phyloP scores from a whole-genome alignment of 2,113 vertebrate genomes.

The Oenanthe melanoleuca region DNA sequence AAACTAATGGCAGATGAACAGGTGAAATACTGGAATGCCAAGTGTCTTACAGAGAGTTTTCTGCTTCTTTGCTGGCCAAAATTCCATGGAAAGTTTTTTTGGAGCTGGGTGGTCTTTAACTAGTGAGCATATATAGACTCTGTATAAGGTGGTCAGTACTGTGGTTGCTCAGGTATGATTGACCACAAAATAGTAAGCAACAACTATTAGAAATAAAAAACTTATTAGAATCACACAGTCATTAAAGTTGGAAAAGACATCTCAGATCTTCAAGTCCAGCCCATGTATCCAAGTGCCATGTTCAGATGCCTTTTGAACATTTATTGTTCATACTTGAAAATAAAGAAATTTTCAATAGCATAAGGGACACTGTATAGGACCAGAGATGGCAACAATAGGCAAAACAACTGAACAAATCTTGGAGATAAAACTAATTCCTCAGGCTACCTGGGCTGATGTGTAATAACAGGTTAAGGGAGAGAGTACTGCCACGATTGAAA shows the following conservation, averaged over 20 bases:
- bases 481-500: neutral
- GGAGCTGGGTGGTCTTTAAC: neutral
- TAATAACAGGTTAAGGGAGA: neutral
- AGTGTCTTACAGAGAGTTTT: neutral
- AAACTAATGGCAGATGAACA: neutral
- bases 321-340: neutral
- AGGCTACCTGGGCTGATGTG: neutral
- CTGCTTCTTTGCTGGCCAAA: neutral
- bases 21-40: neutral
- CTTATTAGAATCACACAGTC: neutral
- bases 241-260: neutral
- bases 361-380: neutral
- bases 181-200: neutral
- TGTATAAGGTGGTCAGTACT: neutral
- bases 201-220: neutral
- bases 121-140: fast-evolving
- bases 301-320: neutral
- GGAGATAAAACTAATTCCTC: neutral
- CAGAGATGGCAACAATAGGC: neutral
- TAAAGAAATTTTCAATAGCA: neutral
- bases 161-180: fast-evolving
- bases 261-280: neutral
- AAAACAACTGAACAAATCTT: neutral
- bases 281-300: no score
- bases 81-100: neutral